phyloP scores from a whole-genome alignment of 1,140 invertebrate species.

The Pogonomyrmex californicus region DNA sequence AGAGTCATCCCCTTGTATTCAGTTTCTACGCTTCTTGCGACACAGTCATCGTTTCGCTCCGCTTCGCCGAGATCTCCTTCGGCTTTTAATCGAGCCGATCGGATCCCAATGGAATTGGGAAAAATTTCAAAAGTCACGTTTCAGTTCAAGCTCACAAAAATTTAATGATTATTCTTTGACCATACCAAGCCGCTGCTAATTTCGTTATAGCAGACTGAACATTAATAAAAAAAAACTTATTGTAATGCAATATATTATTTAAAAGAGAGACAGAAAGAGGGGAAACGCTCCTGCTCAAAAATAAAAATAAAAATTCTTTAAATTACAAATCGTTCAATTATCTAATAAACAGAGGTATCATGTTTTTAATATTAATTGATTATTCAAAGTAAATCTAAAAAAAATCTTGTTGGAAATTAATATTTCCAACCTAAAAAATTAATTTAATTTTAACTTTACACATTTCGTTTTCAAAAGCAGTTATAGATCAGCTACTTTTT shows the following conservation, averaged over 20 bases:
- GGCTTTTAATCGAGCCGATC: constrained; percentile 39
- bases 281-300: too few relatives aligned
- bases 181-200: neutral
- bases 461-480: neutral
- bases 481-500: neutral
- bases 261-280: neutral
- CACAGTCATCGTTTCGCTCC: constrained; percentile 21
- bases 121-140: constrained; percentile 43
- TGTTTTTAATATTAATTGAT: neutral
- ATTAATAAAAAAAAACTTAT: neutral
- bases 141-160: neutral
- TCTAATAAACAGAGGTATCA: neutral
- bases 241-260: neutral
- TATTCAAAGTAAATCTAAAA: neutral
- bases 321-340: neutral
- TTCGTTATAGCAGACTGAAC: neutral
- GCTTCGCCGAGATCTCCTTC: neutral
- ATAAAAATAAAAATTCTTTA: too few relatives aligned
- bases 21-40: constrained; percentile 21
- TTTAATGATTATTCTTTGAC: neutral
- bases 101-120: constrained; percentile 9
- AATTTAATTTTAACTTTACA: neutral
- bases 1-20: constrained; percentile 40
- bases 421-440: neutral
- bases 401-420: neutral